A percentile compares a stretch with the other conserved stretches of the same genome.
These are phyloP conservation scores for Mythimna lalbum DNA, from an alignment of 2,888 invertebrate genomes.

Conservation along the genomic window DNA sequence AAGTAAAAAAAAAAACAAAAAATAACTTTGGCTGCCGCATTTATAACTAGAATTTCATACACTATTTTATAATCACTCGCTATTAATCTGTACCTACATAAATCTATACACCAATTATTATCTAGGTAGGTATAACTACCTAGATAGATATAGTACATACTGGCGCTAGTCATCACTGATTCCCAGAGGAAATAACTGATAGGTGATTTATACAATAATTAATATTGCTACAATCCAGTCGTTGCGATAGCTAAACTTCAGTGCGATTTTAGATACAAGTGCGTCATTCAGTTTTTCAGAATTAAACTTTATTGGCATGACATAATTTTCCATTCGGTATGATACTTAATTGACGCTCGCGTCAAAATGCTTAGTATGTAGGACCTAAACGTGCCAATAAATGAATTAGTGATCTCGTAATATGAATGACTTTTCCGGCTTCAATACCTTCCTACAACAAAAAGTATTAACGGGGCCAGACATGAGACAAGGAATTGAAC, in stretches of 20 bases:
- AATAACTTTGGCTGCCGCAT: too few relatives aligned
- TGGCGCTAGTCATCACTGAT: conserved; percentile 10
- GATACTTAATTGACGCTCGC: too few relatives aligned
- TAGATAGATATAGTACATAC: neutral
- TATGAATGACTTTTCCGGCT: too few relatives aligned
- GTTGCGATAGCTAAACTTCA: conserved; percentile 17
- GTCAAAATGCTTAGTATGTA: neutral
- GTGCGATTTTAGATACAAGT: neutral
- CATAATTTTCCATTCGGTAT: neutral
- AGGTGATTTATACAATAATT: neutral
- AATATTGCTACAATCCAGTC: neutral
- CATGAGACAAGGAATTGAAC: too few relatives aligned
- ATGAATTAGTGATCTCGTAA: too few relatives aligned
- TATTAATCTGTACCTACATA: neutral
- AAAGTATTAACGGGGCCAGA: too few relatives aligned
- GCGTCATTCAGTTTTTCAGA: neutral
- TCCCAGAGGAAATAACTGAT: conserved; percentile 31
- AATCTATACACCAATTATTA: neutral
- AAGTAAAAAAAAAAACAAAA: conserved; percentile 29
- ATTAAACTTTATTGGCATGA: neutral
- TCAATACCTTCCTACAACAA: too few relatives aligned
- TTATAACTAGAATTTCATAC: too few relatives aligned
- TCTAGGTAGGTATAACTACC: neutral
- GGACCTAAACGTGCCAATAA: too few relatives aligned
- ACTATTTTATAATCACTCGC: too few relatives aligned